These are phyloP conservation scores for Merodon equestris DNA, from an alignment of 2,888 invertebrate species.

Conservation along the genomic window DNA sequence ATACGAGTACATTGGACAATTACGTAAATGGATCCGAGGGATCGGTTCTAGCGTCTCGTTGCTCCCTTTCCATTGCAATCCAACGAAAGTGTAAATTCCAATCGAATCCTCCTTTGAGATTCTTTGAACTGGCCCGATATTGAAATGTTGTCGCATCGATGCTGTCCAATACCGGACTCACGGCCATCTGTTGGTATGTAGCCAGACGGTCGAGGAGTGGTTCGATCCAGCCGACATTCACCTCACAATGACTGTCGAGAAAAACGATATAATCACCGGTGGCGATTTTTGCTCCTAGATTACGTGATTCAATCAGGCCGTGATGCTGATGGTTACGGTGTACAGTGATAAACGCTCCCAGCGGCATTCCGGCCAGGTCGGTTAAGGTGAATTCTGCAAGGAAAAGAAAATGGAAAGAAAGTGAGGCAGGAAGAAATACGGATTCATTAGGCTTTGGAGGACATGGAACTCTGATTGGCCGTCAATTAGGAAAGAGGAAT, in stretches of 20 bases:
- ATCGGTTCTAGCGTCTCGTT: slow-evolving; percentile 57
- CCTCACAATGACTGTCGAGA: slow-evolving; percentile 79
- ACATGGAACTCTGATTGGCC: too few relatives aligned
- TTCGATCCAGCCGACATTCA: slow-evolving; percentile 78
- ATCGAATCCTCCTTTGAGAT: slow-evolving; percentile 80
- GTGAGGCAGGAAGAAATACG: too few relatives aligned
- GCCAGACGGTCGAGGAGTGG: slow-evolving; percentile 76
- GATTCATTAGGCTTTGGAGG: too few relatives aligned
- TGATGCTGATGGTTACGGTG: slow-evolving; percentile 72
- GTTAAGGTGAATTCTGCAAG: slow-evolving; percentile 25
- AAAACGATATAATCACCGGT: slow-evolving; percentile 77
- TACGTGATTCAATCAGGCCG: slow-evolving; percentile 78
- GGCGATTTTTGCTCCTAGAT: slow-evolving; percentile 75
- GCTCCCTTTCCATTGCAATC: slow-evolving; percentile 72
- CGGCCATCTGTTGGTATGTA: slow-evolving; percentile 72
- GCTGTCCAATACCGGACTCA: slow-evolving; percentile 79
- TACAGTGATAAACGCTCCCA: slow-evolving; percentile 61
- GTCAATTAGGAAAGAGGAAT: too few relatives aligned
- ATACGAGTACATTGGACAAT: slow-evolving; percentile 48
- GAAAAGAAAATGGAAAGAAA: background rate
- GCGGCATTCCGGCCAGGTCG: slow-evolving; percentile 29
- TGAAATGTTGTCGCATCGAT: slow-evolving; percentile 78
- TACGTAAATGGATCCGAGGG: slow-evolving; percentile 69
- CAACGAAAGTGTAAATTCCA: slow-evolving; percentile 80
- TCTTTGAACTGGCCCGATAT: slow-evolving; percentile 74